Base-by-base conservation (phyloP, 2,888 invertebrate species). In the Blastobasis lacticolella region DNA sequence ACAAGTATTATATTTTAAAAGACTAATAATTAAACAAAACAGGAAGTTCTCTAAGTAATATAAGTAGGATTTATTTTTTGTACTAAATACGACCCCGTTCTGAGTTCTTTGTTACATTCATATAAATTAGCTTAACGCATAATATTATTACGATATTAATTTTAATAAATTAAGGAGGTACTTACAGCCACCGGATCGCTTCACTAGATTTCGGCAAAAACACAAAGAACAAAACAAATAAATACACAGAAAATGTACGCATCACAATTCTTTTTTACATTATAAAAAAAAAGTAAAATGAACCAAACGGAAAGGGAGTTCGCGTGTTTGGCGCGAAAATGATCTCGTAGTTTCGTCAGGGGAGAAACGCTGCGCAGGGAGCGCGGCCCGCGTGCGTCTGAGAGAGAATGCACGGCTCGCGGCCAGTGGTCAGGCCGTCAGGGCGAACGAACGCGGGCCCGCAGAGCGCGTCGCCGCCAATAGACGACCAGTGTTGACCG, bases 101-200 rank as follows among this genome's bases (percentile, higher is more conserved):
- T 3, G 23, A 23, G 23, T 2, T 23, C 23, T 23, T 3, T 23
- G 23, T 23, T 23, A 2, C 23, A 23, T 23, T 23, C 3, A 23
- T 23, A 23, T 23, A 23, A 23, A 23, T 23, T 23, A 23, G 23
- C 3, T 23, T 23, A 23, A 23, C 23, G 23, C 23, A 2, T 23
- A 23, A 23, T 2, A 23, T 23, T 23, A 23, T 23, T 23, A 3
- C 3, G 1, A 23, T 23, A 23, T 23, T 23, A 23, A 23, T 23
- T 23, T 23, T 23, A 23, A 23, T 23, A 23, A 2, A 23, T 23
- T 23, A 23, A 23, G 23, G 1, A 23, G 23, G 58, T 82, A 88
- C 88, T 87, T 75, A 87, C 87, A 87, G 67, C 88, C 88, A 88
- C 78, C 87, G 81, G 68, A 88, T 87, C 63, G 81, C 87, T 66